phyloP scores from a whole-genome alignment of 2,797 vertebrate genomes.

The Acropternis orthonyx region DNA sequence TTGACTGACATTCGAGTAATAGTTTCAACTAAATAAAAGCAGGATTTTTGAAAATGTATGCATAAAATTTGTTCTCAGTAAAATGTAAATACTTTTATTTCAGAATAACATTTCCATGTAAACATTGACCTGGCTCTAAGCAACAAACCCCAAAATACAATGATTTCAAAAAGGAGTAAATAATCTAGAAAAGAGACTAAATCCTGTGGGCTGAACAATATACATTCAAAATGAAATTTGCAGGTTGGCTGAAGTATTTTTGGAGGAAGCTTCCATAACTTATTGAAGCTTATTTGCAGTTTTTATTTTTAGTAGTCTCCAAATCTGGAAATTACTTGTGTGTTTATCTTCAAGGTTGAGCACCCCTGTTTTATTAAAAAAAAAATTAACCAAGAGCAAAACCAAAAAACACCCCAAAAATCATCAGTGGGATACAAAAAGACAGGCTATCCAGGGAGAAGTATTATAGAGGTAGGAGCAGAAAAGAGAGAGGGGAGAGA shows the following conservation, averaged over 20 bases:
- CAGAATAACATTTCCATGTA: background rate
- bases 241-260: background rate
- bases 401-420: fast-evolving
- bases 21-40: background rate
- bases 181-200: background rate
- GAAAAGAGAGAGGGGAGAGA: background rate
- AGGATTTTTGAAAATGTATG: background rate
- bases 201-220: background rate
- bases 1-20: background rate
- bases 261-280: background rate
- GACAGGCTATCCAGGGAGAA: background rate
- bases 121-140: background rate
- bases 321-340: background rate
- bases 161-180: background rate
- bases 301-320: background rate
- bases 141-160: background rate
- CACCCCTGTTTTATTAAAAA: background rate
- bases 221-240: background rate
- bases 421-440: background rate
- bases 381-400: too few relatives aligned
- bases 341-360: background rate
- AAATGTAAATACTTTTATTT: slow-evolving; percentile 25
- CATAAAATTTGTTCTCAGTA: background rate
- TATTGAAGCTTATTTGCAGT: background rate
- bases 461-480: background rate